Evolutionary conservation across 1,140 invertebrate genomes (phyloP), one percentile per base, ranked within the genome.

Genomic region (Aphaenogaster ashmeadi): DNA sequence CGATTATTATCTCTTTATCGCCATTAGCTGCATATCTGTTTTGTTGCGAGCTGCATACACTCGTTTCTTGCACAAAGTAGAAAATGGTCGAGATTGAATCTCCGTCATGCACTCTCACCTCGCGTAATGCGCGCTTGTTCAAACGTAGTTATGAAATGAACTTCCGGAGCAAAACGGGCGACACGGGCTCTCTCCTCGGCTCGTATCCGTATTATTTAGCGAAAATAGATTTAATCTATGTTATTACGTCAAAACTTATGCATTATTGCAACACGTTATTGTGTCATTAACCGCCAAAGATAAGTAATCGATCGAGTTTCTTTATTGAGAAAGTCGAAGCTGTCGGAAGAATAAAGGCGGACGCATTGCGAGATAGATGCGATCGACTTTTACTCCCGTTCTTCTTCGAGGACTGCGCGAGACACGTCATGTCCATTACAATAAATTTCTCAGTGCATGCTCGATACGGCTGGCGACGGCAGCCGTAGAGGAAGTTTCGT

Each of bases 401-500:
- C 47, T 33, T 21, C 8, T 44, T 27, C 27, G 18, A 33, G 1
- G 54, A 47, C 13, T 77, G 44, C 33, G 27, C 58, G 41, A 36
- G 38, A 83, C 69, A 62, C 58, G 18, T 41, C 47, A 36, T 38
- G 69, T 38, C 54, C 69, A 74, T 84, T 84, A 60, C 2, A 74
- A 84, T 74, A 84, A 84, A 84, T 74, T 84, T 74, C 80, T 74
- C n/a, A 21, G 27, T 21, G 27, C 69, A 27, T 13, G 38, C 60
- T 0, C 50, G 33, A 67, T 60, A 52, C 47, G 60, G 52, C 18
- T 50, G 38, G 15, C 38, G 52, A 44, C 62, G 33, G 60, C 60
- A 41, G 36, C 27, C 27, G 27, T 79, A 36, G 75, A 81, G 83
- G 90, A 90, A 90, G 87, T 90, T 77, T 71, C 58, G 58, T 83